Percentiles rank a stretch among this genome's conserved stretches.
These are phyloP conservation scores for Ara ararauna DNA, from an alignment of 2,797 vertebrate genomes.

Conservation along the genomic window DNA sequence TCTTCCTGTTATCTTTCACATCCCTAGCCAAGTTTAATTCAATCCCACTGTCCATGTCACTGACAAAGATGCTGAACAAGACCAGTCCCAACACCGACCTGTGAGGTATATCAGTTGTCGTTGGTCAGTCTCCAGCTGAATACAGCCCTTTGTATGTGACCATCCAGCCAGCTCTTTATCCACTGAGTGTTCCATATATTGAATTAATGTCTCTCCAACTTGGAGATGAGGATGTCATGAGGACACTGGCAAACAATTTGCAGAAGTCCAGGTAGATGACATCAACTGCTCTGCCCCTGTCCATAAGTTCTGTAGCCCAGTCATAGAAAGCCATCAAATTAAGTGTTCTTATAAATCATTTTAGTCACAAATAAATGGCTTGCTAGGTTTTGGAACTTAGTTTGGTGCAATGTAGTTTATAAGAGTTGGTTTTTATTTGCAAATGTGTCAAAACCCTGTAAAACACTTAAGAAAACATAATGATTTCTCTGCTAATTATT, in stretches of 20 bases:
- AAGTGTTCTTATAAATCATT: conserved; percentile 38
- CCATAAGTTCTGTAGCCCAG: not conserved
- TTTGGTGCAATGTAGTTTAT: not conserved
- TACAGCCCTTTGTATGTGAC: too few species aligned
- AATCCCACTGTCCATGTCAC: too few species aligned
- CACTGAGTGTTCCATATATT: too few species aligned
- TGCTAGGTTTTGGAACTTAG: not conserved
- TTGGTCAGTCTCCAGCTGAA: too few species aligned
- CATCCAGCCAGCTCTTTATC: too few species aligned
- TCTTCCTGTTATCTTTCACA: too few species aligned
- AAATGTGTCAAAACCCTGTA: not conserved
- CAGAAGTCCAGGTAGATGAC: not conserved
- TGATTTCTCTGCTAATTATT: not conserved
- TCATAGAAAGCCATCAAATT: not conserved
- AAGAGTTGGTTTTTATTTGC: not conserved
- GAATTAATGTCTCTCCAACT: too few species aligned
- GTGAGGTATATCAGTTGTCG: too few species aligned
- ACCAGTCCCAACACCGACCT: too few species aligned
- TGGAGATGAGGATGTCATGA: not conserved
- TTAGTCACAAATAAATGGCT: not conserved
- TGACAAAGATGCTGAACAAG: too few species aligned
- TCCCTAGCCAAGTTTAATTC: too few species aligned
- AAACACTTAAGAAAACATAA: not conserved
- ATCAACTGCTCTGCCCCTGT: not conserved
- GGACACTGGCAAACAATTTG: not conserved